Percentiles rank a stretch among this genome's conserved stretches.
These are phyloP conservation scores for Temnothorax rugatulus DNA, from an alignment of 2,888 invertebrate species.

Conservation along the genomic window DNA sequence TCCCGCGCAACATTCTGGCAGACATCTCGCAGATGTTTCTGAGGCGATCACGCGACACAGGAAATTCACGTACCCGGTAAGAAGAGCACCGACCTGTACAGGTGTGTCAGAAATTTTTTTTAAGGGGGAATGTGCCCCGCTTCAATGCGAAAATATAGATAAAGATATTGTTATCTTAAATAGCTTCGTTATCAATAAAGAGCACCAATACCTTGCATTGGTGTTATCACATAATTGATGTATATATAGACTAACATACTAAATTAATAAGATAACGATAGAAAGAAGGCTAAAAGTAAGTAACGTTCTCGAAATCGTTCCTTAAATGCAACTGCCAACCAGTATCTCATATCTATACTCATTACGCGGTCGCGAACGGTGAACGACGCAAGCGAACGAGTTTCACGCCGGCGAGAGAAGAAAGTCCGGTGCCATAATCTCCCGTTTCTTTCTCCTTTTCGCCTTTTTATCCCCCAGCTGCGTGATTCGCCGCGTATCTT, in stretches of 20 bases:
- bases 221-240: not conserved
- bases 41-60: conserved; percentile 46
- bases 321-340: not conserved
- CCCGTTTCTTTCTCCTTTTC: conserved; percentile 23
- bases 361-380: conserved; percentile 23
- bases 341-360: not conserved
- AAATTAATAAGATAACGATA: not conserved
- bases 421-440: conserved; percentile 37
- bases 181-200: not conserved
- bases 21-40: conserved; percentile 51
- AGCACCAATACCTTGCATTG: not conserved
- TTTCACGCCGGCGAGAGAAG: conserved; percentile 43
- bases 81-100: conserved; percentile 32
- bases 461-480: conserved; percentile 17
- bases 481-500: conserved; percentile 45
- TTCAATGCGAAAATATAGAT: not conserved
- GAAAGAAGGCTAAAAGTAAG: not conserved
- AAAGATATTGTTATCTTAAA: not conserved
- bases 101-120: conserved; percentile 37
- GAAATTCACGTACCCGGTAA: conserved; percentile 37
- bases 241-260: not conserved
- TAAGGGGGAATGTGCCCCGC: not conserved
- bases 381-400: conserved; percentile 11
- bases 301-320: not conserved
- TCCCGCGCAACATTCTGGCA: conserved; percentile 45